phyloP scores from a whole-genome alignment of 2,113 vertebrate genomes.

The human (Homo sapiens) region DNA sequence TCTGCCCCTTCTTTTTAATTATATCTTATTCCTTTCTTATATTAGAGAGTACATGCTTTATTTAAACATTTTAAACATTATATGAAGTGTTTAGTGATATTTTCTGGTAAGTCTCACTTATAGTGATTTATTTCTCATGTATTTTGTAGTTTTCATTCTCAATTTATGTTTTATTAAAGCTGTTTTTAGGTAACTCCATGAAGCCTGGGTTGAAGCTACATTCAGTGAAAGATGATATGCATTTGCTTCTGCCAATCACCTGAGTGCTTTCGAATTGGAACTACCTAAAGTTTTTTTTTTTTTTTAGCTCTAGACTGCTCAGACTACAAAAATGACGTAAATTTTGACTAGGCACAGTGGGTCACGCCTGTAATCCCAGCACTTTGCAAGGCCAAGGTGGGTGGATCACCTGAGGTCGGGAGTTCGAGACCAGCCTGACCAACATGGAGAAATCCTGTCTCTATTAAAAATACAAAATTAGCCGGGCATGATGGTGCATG shows the following conservation, averaged over 20 bases:
- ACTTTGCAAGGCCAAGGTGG: no score
- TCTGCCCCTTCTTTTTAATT: background rate
- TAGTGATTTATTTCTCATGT: background rate
- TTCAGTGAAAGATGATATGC: background rate
- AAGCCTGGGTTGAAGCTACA: background rate
- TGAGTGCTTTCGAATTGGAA: background rate
- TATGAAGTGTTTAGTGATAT: background rate
- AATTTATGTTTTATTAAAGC: background rate
- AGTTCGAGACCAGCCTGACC: no score
- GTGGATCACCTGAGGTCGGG: no score
- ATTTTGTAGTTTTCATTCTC: background rate
- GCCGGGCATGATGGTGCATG: no score
- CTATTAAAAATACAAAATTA: no score
- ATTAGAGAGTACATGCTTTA: background rate
- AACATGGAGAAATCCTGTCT: no score
- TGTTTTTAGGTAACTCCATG: background rate
- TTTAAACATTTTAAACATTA: slow-evolving; percentile 10
- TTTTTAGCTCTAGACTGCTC: background rate
- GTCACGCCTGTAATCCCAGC: no score
- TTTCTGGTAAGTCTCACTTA: background rate
- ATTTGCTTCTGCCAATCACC: background rate
- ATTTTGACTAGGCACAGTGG: no score
- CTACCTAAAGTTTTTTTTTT: background rate
- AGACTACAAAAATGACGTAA: background rate
- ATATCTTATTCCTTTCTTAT: background rate